Base-by-base conservation (phyloP, 2,797 vertebrate genomes). In the Labroides dimidiatus region DNA sequence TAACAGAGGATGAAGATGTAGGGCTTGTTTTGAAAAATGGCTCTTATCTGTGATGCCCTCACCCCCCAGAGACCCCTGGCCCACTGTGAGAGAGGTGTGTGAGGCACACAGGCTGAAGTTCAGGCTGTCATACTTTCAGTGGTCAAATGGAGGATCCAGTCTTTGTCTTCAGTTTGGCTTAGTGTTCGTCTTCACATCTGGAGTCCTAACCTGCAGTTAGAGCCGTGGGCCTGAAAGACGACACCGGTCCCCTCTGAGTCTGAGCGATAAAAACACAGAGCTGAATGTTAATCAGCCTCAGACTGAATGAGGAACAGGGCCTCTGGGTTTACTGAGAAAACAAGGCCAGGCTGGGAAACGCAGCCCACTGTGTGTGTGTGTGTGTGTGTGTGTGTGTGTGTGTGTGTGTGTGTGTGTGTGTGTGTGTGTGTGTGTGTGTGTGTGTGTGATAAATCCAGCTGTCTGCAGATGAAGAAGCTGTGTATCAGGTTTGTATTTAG, bases 281-380 rank as follows among this genome's bases (percentile, higher is more conserved):
- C 37, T 64, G 41, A 20, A 48, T 75, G 33, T 47, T 68, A 76
- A 78, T 81, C 78, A 75, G 15, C 57, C 63, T 68, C 30, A 41
- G 43, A 57, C 30, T 33, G 30, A 33, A 33, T 45, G 50, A 64
- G 62, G 52, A 80, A 78, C 67, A 69, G 77, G 78, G 74, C 72
- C 83, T 69, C 81, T 75, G 60, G 72, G 72, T 79, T 88, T 77
- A 64, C 80, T 80, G 62, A 75, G 75, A 90, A 89, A 90, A 90
- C 82, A 91, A 81, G 64, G 60, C 43, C 5, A 39, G 37, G 37
- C 10, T 4, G 10, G 37, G 37, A 13, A 39, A 39, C 3, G 37
- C 11, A 39, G 69, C 82, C n/a, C 17, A 10, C 9, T 19, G 17
- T 33, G 30, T 47, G 44, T 47, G 44, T 47, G 44, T 47, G 44